phyloP scores from a whole-genome alignment of 2,113 vertebrate genomes.

The Cnemophilus loriae region DNA sequence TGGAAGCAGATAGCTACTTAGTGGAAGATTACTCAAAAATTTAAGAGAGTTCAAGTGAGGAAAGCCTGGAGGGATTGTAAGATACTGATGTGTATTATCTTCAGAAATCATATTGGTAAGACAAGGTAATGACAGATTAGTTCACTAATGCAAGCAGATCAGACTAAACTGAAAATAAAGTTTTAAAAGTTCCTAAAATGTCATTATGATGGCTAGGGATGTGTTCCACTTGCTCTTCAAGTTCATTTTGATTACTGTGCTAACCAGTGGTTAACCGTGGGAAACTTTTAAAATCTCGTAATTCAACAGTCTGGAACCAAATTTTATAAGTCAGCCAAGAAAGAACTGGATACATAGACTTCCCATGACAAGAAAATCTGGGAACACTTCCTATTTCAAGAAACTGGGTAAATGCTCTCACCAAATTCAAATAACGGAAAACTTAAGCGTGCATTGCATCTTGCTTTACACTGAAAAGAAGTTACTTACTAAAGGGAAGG shows the following conservation, averaged over 20 bases:
- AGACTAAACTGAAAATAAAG: neutral
- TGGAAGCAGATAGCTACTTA: neutral
- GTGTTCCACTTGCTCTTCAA: neutral
- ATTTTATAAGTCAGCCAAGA: neutral
- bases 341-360: neutral
- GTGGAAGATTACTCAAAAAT: neutral
- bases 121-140: neutral
- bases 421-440: neutral
- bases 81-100: neutral
- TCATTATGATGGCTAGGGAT: neutral
- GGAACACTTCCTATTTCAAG: neutral
- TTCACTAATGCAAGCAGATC: neutral
- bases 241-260: neutral
- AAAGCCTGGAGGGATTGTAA: neutral
- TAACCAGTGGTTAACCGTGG: neutral
- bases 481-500: neutral
- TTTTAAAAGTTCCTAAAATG: neutral
- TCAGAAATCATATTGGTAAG: neutral
- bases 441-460: neutral
- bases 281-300: neutral
- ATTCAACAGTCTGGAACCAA: neutral
- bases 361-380: neutral
- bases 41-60: neutral
- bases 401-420: neutral
- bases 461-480: neutral